Base-by-base conservation (phyloP, 2,113 vertebrate species). In the Ptychochromis oligacanthus region DNA sequence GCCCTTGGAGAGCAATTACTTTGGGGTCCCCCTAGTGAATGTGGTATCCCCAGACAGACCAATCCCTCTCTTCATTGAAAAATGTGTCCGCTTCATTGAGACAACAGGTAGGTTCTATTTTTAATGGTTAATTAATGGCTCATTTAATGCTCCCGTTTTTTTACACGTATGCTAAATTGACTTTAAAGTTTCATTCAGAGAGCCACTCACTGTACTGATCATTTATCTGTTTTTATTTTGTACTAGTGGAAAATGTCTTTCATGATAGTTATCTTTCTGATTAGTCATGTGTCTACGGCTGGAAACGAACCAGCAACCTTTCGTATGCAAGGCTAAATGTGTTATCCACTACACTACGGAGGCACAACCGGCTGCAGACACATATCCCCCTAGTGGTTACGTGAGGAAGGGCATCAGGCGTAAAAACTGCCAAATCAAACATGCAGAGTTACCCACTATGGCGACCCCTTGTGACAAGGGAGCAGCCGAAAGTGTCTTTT, bases 61-160 rank as follows among this genome's bases (percentile, higher is more conserved):
- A 0, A 99, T 99, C 77, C 98, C 98, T 5, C 14, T 99, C 40
- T 99, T 99, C 86, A 99, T 99, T 6, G 97, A 99, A 93, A 95
- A 98, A 62, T 99, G 98, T 88, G 97, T 99, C 61, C 96, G 97
- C 77, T 99, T 96, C 94, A 99, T 99, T 84, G 98, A 99, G 88
- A 96, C 97, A 13, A 99, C 96, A 46, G 97, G 98, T 98, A 90
- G 92, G 94, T 58, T n/a, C 0, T 46, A 67, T 64, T n/a, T 26
- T 36, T 2, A 2, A 70, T 24, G 0, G 2, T 74, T 24, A 43
- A n/a, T 15, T 72, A 72, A 52, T 24, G 13, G 24, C 10, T 72
- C 20, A 54, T 72, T 34, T n/a, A 0, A 14, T 52, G 26, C 46
- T 56, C 20, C 20, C 28, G 24, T 31, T n/a, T 6, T n/a, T 28